Conservation (phyloP, 64 coral and sea anemone genomes). For the Astreopora myriophthalma region DNA sequence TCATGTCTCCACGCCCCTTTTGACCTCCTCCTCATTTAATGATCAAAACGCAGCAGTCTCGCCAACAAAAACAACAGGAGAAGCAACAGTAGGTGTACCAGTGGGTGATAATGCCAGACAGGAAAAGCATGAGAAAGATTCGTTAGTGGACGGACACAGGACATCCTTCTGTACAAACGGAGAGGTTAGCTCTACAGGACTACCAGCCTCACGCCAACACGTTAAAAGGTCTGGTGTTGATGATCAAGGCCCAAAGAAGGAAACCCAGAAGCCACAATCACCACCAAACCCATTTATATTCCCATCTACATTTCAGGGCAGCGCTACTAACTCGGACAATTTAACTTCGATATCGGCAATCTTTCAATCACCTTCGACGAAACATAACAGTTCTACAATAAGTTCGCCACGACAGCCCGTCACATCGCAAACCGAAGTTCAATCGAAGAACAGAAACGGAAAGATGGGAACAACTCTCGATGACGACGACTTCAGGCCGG, state of each 20-base stretch:
- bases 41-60: neutral
- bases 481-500: slow-evolving; percentile 12
- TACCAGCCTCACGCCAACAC: neutral
- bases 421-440: neutral
- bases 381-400: neutral
- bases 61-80: slow-evolving; percentile 24
- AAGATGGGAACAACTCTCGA: neutral
- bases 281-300: slow-evolving; percentile 24
- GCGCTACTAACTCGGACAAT: neutral
- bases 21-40: neutral
- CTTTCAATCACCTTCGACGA: neutral
- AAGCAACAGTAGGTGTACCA: neutral
- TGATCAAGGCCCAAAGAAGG: neutral
- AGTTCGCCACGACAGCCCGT: neutral
- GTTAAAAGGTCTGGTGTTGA: neutral
- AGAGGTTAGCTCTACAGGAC: slow-evolving; percentile 27
- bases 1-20: neutral
- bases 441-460: neutral
- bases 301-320: neutral
- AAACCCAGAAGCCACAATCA: neutral
- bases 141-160: neutral
- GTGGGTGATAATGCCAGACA: slow-evolving; percentile 14
- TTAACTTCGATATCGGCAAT: neutral
- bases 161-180: neutral
- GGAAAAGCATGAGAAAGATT: neutral